Conservation (phyloP, 2,797 vertebrate species). For the Anas flavirostris region DNA sequence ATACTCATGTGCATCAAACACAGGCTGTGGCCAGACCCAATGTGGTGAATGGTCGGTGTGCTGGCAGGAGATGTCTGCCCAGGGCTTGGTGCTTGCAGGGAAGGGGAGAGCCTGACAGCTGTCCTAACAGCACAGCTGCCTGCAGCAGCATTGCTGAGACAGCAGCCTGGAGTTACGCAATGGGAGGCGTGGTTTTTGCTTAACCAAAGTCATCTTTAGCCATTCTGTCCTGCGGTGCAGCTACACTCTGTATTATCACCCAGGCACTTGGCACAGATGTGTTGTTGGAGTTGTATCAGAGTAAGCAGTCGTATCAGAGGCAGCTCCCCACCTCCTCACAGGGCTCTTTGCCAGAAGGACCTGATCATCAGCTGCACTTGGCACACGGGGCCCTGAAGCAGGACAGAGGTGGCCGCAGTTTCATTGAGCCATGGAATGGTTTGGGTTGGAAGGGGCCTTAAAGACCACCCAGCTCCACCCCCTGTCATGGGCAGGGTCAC, state of each 20-base stretch:
- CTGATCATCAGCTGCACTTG: background rate
- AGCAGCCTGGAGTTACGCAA: background rate
- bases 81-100: background rate
- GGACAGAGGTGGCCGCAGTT: background rate
- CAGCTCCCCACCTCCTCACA: background rate
- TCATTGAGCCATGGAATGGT: background rate
- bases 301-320: background rate
- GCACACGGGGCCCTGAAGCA: rapidly evolving
- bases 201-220: background rate
- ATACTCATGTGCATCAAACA: background rate
- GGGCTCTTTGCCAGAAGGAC: background rate
- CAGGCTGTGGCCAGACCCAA: background rate
- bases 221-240: background rate
- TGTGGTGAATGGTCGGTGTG: background rate
- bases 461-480: background rate
- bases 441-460: background rate
- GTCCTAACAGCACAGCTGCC: background rate
- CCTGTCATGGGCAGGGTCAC: background rate
- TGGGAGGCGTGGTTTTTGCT: background rate
- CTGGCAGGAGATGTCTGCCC: background rate
- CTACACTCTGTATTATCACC: background rate
- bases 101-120: background rate
- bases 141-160: background rate
- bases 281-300: background rate
- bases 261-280: background rate